These are phyloP conservation scores for Eristalis tenax DNA, from an alignment of 2,888 invertebrate species.

Conservation along the genomic window DNA sequence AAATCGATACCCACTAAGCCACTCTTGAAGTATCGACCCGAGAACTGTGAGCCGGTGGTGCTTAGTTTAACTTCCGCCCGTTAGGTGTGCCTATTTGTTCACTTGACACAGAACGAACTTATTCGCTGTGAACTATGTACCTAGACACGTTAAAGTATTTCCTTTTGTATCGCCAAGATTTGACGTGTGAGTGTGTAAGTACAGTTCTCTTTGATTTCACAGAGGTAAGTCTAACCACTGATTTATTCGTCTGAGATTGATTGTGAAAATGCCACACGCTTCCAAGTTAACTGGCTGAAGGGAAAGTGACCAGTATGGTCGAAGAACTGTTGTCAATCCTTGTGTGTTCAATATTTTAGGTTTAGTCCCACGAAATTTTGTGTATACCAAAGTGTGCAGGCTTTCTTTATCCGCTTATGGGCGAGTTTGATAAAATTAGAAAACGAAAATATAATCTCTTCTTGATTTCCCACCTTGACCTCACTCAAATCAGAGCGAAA, in stretches of 20 bases:
- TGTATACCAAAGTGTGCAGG: no score
- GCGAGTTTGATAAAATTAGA: no score
- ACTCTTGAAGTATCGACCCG: not conserved
- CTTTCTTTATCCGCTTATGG: no score
- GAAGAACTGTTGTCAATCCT: no score
- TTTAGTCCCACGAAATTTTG: no score
- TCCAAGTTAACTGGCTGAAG: no score
- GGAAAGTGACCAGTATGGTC: no score
- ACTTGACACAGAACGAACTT: not conserved
- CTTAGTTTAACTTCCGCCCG: not conserved
- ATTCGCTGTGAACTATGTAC: constrained; percentile 15
- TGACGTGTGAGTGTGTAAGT: constrained; percentile 43
- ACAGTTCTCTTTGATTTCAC: not conserved
- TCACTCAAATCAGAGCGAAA: not conserved
- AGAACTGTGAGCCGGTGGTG: not conserved
- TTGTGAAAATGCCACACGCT: no score
- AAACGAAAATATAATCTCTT: no score
- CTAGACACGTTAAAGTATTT: constrained; percentile 42
- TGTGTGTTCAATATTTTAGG: no score
- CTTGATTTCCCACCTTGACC: not conserved
- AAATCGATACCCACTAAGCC: not conserved
- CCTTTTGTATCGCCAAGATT: constrained; percentile 37
- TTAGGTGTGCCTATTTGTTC: not conserved
- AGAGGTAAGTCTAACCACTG: no score
- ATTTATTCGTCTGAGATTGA: no score